Evolutionary conservation across 2,113 vertebrate species (phyloP), one percentile per base, ranked within the genome.

Genomic region (Porphyrio hochstetteri): DNA sequence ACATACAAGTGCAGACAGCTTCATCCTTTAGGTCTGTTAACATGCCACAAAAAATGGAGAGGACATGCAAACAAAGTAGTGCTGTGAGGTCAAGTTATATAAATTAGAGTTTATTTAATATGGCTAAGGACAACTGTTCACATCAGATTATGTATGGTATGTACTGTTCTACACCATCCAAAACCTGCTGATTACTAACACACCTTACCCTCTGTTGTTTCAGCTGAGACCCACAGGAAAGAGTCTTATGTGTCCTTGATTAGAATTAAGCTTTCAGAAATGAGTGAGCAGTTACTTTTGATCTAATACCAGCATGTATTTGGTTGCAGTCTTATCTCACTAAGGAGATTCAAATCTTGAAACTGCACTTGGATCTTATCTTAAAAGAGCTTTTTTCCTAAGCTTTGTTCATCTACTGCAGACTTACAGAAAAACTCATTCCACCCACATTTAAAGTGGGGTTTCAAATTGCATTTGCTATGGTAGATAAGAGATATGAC

Each of bases 261-360:
- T 79, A 91, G 86, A 94, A 88, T 35, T 56, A 72, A 91, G 35
- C 33, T 80, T 93, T 78, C 67, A 85, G 91, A 97, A 89, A 96
- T 96, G 88, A 92, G 65, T 95, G 77, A 94, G 84, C 81, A 35
- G 84, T n/a, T 93, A 63, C 93, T 95, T 97, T 90, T 92, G 82
- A 86, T 93, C 60, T 92, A 83, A 82, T 38, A 57, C 36, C 57
- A 85, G 40, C 29, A 64, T 31, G 25, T 50, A 61, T 76, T 90
- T 82, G 72, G 77, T 90, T 92, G 86, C 67, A 89, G 44, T 59
- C 81, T 92, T 93, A 96, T 85, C 93, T 92, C 57, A 61, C 48
- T 95, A 33, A 61, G 40, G 53, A 93, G 88, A 85, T 97, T 38
- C 3, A 7, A 84, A 84, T 91, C 86, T 91, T 91, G 86, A 91